Evolutionary conservation across 2,888 invertebrate genomes (phyloP), one percentile per base, ranked within the genome.

Genomic region (Ditula angustiorana): DNA sequence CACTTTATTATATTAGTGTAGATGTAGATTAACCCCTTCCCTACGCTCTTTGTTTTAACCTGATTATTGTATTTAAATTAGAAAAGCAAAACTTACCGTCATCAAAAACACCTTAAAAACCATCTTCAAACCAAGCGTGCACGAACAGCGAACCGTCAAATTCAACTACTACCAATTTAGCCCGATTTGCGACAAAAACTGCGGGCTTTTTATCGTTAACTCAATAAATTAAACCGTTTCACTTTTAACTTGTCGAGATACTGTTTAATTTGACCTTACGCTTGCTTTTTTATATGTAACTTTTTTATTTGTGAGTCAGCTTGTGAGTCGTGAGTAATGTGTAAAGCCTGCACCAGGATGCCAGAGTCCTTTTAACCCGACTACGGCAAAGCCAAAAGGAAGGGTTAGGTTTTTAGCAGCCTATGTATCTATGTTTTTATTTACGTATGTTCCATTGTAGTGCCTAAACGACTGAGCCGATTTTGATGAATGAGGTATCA

Each of bases 211-310:
- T 64, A 67, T 67, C 64, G 16, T n/a, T 2, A 26, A 19, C n/a
- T 5, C 53, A 41, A 67, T 67, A 67, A 67, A 66, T 65, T 62
- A 58, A 49, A 58, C 28, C 78, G 87, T 56, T 64, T 64, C 64
- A 58, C 58, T 59, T 33, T 59, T 28, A n/a, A 56, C 59, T n/a
- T 26, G 1, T 0, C 2, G 16, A 26, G 26, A 11, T 13, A 58
- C 58, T 58, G 50, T 41, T 41, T 50, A 5, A n/a, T 41, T 30
- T 30, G 13, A 46, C n/a, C 30, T 62, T 24, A 16, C 16, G 44
- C 13, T 11, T 23, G 5, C 13, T 28, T 44, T 33, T 53, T 46
- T 57, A 57, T 61, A 53, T 37, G 49, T 47, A 24, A 13, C 33
- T 24, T 16, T 37, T 19, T 19, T n/a, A 7, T n/a, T n/a, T 19